Evolutionary conservation across 2,113 vertebrate genomes (phyloP).

Genomic region (Passer montanus): DNA sequence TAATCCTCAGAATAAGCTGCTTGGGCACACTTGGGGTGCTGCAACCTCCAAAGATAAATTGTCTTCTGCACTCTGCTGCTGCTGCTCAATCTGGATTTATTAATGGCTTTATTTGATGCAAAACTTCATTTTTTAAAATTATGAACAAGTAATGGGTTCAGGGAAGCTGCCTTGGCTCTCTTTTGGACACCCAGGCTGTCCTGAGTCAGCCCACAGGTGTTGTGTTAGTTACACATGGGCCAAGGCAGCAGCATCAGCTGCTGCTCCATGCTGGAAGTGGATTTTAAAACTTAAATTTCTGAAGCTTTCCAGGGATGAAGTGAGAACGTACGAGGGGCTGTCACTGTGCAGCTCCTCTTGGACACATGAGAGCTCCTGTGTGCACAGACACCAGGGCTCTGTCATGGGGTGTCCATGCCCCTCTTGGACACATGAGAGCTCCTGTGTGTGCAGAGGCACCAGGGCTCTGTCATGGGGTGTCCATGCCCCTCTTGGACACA

Average conservation of each 20-base stretch:
- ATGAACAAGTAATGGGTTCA: neutral
- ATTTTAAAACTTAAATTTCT: neutral
- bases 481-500: too few relatives aligned
- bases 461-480: too few relatives aligned
- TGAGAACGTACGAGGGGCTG: neutral
- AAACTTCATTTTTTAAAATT: neutral
- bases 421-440: too few relatives aligned
- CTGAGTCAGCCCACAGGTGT: neutral
- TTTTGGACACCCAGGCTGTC: neutral
- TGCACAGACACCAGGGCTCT: neutral
- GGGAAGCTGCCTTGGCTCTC: neutral
- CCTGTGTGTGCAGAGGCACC: too few relatives aligned
- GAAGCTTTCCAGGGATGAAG: neutral
- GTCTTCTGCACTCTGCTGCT: neutral
- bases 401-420: neutral
- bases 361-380: neutral
- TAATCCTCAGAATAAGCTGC: neutral
- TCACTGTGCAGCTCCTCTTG: neutral
- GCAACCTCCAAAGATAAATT: neutral
- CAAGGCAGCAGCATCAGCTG: neutral
- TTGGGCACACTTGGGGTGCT: neutral
- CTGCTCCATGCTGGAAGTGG: neutral
- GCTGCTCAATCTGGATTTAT: neutral
- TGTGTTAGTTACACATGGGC: accelerated
- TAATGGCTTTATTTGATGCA: neutral